Conservation (phyloP, 2,113 vertebrate species). For the Mesocricetus auratus region DNA sequence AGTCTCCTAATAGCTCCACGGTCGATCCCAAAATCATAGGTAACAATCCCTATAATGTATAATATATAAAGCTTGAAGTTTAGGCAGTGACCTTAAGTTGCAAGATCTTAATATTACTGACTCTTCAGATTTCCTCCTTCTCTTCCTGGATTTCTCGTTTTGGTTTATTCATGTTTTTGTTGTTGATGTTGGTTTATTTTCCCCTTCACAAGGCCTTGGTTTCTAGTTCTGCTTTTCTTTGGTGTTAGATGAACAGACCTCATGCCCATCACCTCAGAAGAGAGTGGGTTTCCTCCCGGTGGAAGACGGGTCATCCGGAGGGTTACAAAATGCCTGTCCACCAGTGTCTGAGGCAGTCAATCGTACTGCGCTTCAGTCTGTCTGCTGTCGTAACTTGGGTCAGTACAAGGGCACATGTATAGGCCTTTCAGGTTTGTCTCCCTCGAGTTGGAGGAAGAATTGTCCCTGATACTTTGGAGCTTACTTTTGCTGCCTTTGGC, state of each 20-base stretch:
- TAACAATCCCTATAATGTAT: background rate
- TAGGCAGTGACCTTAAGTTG: background rate
- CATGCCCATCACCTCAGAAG: background rate
- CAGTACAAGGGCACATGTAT: background rate
- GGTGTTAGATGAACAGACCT: background rate
- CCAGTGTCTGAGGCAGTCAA: background rate
- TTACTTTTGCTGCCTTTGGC: background rate
- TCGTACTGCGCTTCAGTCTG: background rate
- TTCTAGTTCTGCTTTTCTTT: constrained; percentile 36
- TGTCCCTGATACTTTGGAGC: background rate
- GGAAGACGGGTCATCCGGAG: background rate
- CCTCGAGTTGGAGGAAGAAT: background rate
- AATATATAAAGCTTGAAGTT: background rate
- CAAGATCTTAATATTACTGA: background rate
- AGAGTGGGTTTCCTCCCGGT: background rate
- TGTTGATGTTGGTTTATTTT: background rate
- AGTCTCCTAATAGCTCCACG: background rate
- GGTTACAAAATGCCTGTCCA: background rate
- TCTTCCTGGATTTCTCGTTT: background rate
- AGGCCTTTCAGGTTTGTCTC: background rate
- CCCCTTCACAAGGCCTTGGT: background rate
- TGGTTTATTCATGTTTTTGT: background rate
- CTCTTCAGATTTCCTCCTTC: background rate
- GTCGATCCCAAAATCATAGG: background rate
- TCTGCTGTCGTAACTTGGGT: background rate